phyloP scores from a whole-genome alignment of 2,888 invertebrate genomes.

The Agonum fuliginosum region DNA sequence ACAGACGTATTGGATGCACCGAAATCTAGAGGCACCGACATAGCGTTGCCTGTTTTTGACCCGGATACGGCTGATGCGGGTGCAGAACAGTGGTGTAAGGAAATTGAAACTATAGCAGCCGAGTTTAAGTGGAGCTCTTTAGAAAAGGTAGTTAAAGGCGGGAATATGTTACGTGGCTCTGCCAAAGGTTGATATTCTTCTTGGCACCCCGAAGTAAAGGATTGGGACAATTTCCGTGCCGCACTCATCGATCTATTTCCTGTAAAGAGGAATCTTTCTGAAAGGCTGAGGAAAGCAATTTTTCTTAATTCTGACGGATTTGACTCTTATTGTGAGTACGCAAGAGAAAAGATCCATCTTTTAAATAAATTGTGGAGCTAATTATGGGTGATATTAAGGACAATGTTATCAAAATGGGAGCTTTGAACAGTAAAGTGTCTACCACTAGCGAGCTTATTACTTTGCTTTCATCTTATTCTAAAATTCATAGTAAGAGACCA shows the following conservation, averaged over 20 bases:
- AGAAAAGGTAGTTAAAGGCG: background rate
- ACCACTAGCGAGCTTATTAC: constrained; percentile 26
- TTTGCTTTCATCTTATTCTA: constrained; percentile 14
- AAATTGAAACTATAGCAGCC: background rate
- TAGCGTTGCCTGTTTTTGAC: background rate
- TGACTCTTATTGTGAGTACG: background rate
- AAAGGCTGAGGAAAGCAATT: background rate
- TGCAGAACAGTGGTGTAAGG: constrained; percentile 9
- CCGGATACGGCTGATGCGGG: background rate
- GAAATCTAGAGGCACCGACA: background rate
- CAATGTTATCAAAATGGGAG: constrained; percentile 21
- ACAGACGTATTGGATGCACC: background rate
- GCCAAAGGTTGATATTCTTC: background rate
- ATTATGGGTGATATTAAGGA: constrained; percentile 33
- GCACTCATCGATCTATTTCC: background rate
- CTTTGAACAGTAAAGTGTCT: constrained; percentile 23
- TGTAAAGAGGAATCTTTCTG: background rate
- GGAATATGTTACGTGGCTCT: background rate
- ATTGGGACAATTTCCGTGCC: background rate
- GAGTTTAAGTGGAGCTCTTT: constrained; percentile 34
- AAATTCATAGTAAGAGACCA: background rate
- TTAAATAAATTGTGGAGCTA: constrained; percentile 21
- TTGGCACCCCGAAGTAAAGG: background rate
- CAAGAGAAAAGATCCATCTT: constrained; percentile 21
- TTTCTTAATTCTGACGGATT: background rate